Evolutionary conservation across 2,797 vertebrate species (phyloP).

Genomic region (Acrossocheilus wenchowensis): DNA sequence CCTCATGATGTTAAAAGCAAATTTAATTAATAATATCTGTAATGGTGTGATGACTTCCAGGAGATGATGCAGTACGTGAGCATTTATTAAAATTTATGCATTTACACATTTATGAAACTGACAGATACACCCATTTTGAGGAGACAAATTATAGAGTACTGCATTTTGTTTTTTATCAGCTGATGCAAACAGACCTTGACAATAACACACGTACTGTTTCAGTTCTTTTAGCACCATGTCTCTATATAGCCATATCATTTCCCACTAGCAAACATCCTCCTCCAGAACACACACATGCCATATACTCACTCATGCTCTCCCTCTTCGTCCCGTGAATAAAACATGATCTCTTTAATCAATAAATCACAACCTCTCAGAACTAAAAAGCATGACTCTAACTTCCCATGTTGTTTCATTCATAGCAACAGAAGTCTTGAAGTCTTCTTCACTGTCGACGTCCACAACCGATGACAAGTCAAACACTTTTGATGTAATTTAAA

Average conservation of each 20-base stretch:
- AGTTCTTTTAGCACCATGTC: neutral
- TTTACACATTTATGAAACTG: neutral
- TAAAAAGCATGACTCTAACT: slow-evolving; percentile 15
- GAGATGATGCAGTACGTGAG: neutral
- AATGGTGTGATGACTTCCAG: neutral
- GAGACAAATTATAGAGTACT: neutral
- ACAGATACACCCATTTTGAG: slow-evolving; percentile 1
- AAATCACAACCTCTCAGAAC: slow-evolving; percentile 48
- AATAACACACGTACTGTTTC: slow-evolving; percentile 9
- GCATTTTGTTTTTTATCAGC: slow-evolving; percentile 8
- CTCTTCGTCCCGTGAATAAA: slow-evolving; percentile 48
- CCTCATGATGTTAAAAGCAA: neutral
- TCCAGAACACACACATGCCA: slow-evolving; percentile 11
- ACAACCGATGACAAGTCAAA: neutral
- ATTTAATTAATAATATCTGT: neutral
- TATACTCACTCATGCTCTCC: neutral
- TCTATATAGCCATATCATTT: slow-evolving; percentile 19
- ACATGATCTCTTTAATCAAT: slow-evolving; percentile 53
- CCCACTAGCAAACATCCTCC: slow-evolving; percentile 15
- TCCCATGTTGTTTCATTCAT: slow-evolving; percentile 29
- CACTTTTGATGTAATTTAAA: slow-evolving; percentile 14
- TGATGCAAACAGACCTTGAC: slow-evolving; percentile 33
- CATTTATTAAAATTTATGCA: neutral
- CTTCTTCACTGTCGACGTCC: slow-evolving; percentile 6
- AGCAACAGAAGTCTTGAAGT: slow-evolving; percentile 8